Base-by-base conservation (phyloP, 2,888 invertebrate genomes). In the Cataglyphis altisquamis region DNA sequence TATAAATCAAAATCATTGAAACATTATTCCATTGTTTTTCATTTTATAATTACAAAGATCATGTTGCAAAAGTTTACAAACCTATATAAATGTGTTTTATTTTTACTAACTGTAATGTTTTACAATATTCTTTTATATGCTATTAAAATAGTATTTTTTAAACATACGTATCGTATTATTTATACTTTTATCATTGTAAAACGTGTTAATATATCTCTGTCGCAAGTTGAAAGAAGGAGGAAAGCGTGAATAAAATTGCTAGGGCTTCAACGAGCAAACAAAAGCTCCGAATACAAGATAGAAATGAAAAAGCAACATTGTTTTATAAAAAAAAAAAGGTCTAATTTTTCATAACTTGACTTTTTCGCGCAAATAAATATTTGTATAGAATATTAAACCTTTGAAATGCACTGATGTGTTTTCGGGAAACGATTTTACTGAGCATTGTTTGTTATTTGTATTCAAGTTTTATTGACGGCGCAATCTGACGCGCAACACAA, bases 131-230 rank as follows among this genome's bases (percentile, higher is more conserved):
- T 25, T 5, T 39, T 41, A 15, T n/a, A n/a, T 0, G 52, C 1
- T 18, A 2, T 29, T n/a, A 29, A 15, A 39, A 21, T 21, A 21
- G 9, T n/a, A 10, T n/a, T n/a, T 55, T 29, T 55, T 29, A 41
- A 77, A 57, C 10, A 52, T n/a, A n/a, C n/a, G 2, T 29, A 29
- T 29, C 29, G 77, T 66, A 41, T 5, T 32, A 60, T 68, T 80
- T 60, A 45, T 39, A 60, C 15, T 18, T 12, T 74, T 60, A 32
- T 29, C n/a, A 32, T 60, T 64, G 39, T 29, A 32, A 32, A 55
- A 81, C 39, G 52, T n/a, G n/a, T 55, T 74, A 73, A 64, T 64
- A 81, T 74, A 81, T 73, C 48, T 63, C 41, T 74, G 63, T 63
- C 63, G 18, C 32, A 18, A 15, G 25, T 21, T 39, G 39, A 63